Evolutionary conservation across 2,113 vertebrate genomes (phyloP).

Genomic region (Epinephelus fuscoguttatus): DNA sequence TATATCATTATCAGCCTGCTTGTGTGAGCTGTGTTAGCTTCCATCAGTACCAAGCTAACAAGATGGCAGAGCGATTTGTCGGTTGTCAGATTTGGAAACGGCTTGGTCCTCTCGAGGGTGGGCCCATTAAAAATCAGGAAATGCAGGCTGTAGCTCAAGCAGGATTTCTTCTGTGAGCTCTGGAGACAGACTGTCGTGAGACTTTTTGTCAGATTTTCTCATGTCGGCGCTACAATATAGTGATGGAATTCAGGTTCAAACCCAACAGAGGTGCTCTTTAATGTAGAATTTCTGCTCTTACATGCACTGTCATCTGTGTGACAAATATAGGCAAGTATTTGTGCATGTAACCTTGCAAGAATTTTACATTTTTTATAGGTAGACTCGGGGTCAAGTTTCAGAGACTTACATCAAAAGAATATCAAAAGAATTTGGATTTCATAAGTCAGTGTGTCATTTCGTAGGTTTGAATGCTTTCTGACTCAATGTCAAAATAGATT

Average conservation of each 20-base stretch:
- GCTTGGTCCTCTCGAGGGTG: conserved; percentile 3
- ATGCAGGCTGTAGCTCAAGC: conserved; percentile 20
- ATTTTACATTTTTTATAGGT: neutral
- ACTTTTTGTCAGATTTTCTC: conserved; percentile 5
- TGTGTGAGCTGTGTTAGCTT: conserved; percentile 35
- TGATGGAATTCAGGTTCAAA: neutral
- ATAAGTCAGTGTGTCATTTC: neutral
- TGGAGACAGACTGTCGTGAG: neutral
- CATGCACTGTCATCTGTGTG: neutral
- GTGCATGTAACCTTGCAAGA: neutral
- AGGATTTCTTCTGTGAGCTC: neutral
- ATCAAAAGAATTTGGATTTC: neutral
- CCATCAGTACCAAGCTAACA: conserved; percentile 37
- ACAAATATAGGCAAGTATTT: neutral
- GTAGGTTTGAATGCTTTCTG: neutral
- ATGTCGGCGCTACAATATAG: neutral
- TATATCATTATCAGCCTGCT: conserved; percentile 39
- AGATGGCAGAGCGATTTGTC: conserved; percentile 44
- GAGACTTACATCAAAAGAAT: neutral
- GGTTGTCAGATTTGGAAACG: conserved; percentile 52
- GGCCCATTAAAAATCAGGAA: conserved; percentile 26
- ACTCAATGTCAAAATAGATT: neutral
- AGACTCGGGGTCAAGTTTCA: neutral
- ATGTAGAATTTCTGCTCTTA: conserved; percentile 1
- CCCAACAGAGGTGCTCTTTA: neutral